Evolutionary conservation across 2,888 invertebrate genomes (phyloP), one percentile per base, ranked within the genome.

Genomic region (Aspidiotus destructor): DNA sequence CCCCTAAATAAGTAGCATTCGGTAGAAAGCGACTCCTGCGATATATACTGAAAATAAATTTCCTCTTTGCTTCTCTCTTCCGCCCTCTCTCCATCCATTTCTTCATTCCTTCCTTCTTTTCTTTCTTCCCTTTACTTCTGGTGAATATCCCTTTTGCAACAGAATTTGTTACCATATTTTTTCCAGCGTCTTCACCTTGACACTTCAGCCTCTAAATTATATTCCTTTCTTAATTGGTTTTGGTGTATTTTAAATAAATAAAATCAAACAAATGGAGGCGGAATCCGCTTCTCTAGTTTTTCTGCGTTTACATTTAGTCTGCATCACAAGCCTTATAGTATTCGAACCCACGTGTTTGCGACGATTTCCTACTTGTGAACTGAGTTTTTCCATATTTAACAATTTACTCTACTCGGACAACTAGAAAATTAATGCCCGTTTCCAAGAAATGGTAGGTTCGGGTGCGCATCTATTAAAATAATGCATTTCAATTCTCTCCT

Each of bases 201-300:
- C 65, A 64, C 64, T 41, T 8, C 17, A 6, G 61, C 28, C 28
- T 28, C 5, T 61, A 60, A 68, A 60, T 68, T 68, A 68, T 68
- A 60, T 57, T 53, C 68, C 41, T 53, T 53, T 41, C 68, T 68
- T 68, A 68, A 68, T 68, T 68, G 68, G 68, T 68, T 68, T 68
- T 52, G 52, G 60, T 68, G 54, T 61, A 68, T 68, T 68, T 68
- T 68, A 68, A 65, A 65, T 65, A 65, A 65, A 65, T 58, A 65
- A 65, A 65, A 65, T 65, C 58, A 57, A 65, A 65, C 65, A 55
- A 58, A 58, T 65, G 44, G 57, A 58, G 58, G 28, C 28, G 28
- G 28, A 28, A 28, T 28, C 28, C 28, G 28, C 28, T 28, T 15
- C 40, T 58, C 5, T 2, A 40, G 13, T 58, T 58, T 17, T 58